phyloP scores from a whole-genome alignment of 2,888 invertebrate genomes.

The Heteropelma amictum region DNA sequence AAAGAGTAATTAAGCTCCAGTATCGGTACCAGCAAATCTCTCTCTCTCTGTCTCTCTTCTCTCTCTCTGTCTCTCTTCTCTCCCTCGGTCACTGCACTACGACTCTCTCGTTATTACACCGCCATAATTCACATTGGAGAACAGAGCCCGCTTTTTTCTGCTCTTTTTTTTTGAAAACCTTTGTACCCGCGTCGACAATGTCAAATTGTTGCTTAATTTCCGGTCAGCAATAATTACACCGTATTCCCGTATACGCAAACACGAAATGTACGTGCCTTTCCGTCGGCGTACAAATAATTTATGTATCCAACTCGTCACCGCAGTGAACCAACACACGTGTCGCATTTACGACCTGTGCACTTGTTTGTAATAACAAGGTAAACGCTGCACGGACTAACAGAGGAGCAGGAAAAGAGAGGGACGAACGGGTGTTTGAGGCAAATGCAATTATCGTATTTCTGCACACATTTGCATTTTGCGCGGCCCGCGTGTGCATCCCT shows the following conservation, averaged over 20 bases:
- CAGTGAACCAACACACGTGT: conserved; percentile 2
- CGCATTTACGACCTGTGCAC: background rate
- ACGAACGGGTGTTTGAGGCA: too few relatives aligned
- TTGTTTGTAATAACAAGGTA: background rate
- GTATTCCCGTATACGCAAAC: conserved; percentile 1
- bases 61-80: conserved; percentile 5
- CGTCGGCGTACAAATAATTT: conserved; percentile 28
- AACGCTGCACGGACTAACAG: too few relatives aligned
- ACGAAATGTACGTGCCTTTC: conserved; percentile 3
- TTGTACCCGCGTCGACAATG: background rate
- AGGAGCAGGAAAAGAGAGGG: too few relatives aligned
- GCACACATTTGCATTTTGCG: too few relatives aligned
- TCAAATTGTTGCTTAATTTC: conserved; percentile 36
- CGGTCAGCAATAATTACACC: conserved; percentile 51
- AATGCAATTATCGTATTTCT: background rate
- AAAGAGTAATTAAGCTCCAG: conserved; percentile 51
- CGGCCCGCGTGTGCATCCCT: too few relatives aligned
- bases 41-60: background rate
- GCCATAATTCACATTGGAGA: conserved; percentile 50
- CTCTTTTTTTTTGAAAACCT: too few relatives aligned
- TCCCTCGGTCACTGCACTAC: conserved; percentile 7
- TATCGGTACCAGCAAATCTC: conserved; percentile 10
- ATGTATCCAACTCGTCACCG: background rate
- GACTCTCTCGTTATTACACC: conserved; percentile 53
- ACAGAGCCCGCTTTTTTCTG: conserved; percentile 10